These are phyloP conservation scores for Drosophila burlai DNA, from an alignment of 1,140 invertebrate genomes.

Conservation along the genomic window DNA sequence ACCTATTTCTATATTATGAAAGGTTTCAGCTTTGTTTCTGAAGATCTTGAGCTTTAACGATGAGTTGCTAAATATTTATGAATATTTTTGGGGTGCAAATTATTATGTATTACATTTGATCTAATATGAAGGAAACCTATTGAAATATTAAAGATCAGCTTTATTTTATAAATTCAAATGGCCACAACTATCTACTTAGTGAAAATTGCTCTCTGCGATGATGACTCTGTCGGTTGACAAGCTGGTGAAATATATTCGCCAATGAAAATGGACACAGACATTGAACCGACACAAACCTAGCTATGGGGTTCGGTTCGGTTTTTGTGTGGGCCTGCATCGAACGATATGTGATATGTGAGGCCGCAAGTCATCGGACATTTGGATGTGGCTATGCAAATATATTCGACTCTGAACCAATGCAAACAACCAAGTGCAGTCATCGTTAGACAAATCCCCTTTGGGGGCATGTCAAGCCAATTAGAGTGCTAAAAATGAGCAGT, in stretches of 20 bases:
- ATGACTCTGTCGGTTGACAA: constrained; percentile 46
- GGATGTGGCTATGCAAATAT: constrained; percentile 42
- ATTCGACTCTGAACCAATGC: constrained; percentile 26
- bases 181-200: background rate
- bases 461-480: constrained; percentile 66
- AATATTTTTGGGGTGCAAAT: background rate
- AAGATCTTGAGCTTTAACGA: background rate
- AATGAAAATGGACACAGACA: constrained; percentile 53
- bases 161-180: background rate
- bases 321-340: constrained; percentile 54
- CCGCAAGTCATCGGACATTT: constrained; percentile 44
- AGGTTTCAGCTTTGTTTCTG: background rate
- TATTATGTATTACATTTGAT: background rate
- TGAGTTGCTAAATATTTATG: background rate
- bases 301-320: background rate
- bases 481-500: constrained; percentile 53
- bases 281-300: constrained; percentile 65
- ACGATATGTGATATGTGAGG: constrained; percentile 65
- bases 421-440: constrained; percentile 28
- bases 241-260: constrained; percentile 61
- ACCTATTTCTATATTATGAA: background rate
- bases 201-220: constrained; percentile 26
- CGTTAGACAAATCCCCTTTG: constrained; percentile 24
- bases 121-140: too few relatives aligned
- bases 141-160: too few relatives aligned